A percentile compares a stretch with the other conserved stretches of the same genome.
These are phyloP conservation scores for Meta bourneti DNA, from an alignment of 2,888 invertebrate species.

Conservation along the genomic window DNA sequence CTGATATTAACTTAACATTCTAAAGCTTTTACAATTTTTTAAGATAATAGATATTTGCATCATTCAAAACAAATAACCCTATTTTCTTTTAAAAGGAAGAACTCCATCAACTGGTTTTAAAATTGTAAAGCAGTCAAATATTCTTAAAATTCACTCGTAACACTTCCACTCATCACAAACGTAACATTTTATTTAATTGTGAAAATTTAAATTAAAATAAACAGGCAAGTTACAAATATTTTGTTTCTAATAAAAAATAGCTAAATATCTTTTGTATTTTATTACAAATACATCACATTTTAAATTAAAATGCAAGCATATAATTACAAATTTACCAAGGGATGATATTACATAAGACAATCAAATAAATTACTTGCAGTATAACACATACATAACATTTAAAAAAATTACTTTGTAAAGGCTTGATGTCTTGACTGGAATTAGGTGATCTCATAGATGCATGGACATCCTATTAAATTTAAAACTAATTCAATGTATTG, in stretches of 20 bases:
- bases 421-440: conserved; percentile 58
- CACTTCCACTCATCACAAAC: no score
- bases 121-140: background rate
- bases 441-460: conserved; percentile 56
- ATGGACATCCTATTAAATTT: conserved; percentile 56
- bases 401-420: conserved; percentile 52
- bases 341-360: background rate
- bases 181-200: background rate
- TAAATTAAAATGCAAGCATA: no score
- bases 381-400: background rate
- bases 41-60: no score
- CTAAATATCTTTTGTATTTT: background rate
- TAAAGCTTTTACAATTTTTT: no score
- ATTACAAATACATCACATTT: no score
- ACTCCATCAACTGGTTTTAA: background rate
- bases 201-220: background rate
- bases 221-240: background rate
- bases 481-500: conserved; percentile 2
- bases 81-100: no score
- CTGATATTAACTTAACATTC: no score
- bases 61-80: no score
- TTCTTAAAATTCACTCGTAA: background rate
- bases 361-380: background rate
- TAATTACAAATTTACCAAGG: no score
- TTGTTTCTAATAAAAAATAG: background rate